phyloP scores from a whole-genome alignment of 2,113 vertebrate species.

The Perccottus glenii region DNA sequence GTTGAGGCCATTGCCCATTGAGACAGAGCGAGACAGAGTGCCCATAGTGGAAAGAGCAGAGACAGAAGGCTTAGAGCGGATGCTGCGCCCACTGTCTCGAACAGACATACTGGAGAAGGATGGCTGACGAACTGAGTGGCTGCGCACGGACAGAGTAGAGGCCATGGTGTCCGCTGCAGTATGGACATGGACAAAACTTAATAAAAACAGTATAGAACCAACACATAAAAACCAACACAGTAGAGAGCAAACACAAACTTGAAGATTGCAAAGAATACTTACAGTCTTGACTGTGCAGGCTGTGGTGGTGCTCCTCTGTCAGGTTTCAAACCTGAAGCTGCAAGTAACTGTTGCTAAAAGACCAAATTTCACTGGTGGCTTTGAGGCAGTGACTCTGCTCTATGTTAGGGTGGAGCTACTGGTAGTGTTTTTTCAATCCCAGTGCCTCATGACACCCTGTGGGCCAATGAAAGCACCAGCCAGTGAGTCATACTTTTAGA shows the following conservation, averaged over 20 bases:
- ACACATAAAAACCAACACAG: background rate
- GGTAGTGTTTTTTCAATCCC: constrained; percentile 33
- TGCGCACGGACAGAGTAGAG: constrained; percentile 68
- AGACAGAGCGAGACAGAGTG: constrained; percentile 70
- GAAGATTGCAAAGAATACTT: constrained; percentile 33
- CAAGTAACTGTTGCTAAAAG: constrained; percentile 31
- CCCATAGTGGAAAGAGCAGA: constrained; percentile 47
- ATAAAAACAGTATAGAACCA: background rate
- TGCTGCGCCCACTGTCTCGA: constrained; percentile 65
- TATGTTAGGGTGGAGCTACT: constrained; percentile 55
- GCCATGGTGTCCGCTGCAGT: constrained; percentile 67
- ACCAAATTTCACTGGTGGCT: constrained; percentile 63
- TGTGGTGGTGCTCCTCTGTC: constrained; percentile 21
- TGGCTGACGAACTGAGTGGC: constrained; percentile 65
- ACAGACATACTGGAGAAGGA: constrained; percentile 77
- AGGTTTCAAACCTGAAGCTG: constrained; percentile 22
- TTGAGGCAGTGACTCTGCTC: constrained; percentile 32
- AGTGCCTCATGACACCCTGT: constrained; percentile 47
- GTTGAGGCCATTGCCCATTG: constrained; percentile 79
- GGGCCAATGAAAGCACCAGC: constrained; percentile 4
- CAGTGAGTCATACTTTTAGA: background rate
- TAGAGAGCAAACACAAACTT: background rate
- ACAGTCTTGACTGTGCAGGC: constrained; percentile 44
- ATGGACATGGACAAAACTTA: background rate
- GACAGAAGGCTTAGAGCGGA: constrained; percentile 62